Percentiles rank a stretch among this genome's conserved stretches.
phyloP scores from a whole-genome alignment of 2,888 invertebrate genomes.

The Cerastoderma edule region DNA sequence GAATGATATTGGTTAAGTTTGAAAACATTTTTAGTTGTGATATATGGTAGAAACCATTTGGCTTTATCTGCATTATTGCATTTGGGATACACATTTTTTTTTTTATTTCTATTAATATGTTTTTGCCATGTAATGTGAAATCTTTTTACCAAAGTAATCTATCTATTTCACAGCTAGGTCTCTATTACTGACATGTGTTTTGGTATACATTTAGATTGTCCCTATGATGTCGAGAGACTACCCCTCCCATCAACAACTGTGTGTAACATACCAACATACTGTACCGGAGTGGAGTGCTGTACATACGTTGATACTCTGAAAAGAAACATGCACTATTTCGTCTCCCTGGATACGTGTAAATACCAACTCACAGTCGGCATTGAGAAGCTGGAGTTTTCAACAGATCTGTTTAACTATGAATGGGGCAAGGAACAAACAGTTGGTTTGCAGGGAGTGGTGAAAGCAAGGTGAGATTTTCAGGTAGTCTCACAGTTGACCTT shows the following conservation, averaged over 20 bases:
- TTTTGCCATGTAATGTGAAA: too few relatives aligned
- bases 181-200: not conserved
- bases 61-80: too few relatives aligned
- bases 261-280: constrained; percentile 61
- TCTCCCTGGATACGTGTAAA: constrained; percentile 66
- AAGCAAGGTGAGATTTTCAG: constrained; percentile 31
- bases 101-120: too few relatives aligned
- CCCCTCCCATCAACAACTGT: constrained; percentile 29
- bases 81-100: too few relatives aligned
- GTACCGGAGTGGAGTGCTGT: constrained; percentile 68
- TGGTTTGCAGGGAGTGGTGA: constrained; percentile 34
- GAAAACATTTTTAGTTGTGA: too few relatives aligned
- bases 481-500: too few relatives aligned
- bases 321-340: constrained; percentile 53
- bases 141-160: too few relatives aligned
- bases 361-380: constrained; percentile 60
- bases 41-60: too few relatives aligned
- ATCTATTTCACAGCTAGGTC: not conserved
- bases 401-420: constrained; percentile 61
- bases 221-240: constrained; percentile 10
- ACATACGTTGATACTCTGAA: constrained; percentile 47
- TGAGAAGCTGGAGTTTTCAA: constrained; percentile 59
- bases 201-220: constrained; percentile 43
- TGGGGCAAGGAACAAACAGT: constrained; percentile 61
- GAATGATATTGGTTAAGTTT: too few relatives aligned